phyloP scores from a whole-genome alignment of 2,113 vertebrate genomes.

The Rana temporaria region DNA sequence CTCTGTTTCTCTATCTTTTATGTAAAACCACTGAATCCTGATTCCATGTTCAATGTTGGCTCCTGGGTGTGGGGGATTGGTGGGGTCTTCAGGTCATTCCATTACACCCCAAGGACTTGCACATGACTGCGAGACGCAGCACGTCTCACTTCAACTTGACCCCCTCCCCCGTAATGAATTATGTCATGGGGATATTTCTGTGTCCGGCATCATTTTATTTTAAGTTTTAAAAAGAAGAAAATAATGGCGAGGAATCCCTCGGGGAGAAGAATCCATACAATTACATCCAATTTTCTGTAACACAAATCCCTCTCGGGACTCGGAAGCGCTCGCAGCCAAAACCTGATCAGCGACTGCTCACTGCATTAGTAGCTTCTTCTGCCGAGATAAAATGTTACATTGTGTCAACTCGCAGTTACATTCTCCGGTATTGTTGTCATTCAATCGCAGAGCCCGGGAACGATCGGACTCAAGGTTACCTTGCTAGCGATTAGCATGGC shows the following conservation, averaged over 20 bases:
- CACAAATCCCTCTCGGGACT: neutral
- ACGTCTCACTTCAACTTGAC: neutral
- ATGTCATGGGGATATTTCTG: constrained; percentile 7
- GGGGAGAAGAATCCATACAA: constrained; percentile 2
- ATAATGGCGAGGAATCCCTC: neutral
- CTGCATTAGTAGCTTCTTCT: neutral
- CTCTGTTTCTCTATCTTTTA: too few relatives aligned
- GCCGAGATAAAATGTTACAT: neutral
- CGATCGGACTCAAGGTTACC: neutral
- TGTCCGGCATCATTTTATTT: neutral
- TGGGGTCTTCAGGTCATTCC: too few relatives aligned
- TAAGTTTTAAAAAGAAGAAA: neutral
- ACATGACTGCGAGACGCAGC: neutral
- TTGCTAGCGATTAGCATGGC: neutral
- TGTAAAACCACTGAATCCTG: too few relatives aligned
- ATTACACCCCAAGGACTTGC: neutral
- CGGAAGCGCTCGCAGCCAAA: neutral
- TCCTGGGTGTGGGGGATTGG: too few relatives aligned
- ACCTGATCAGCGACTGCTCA: neutral
- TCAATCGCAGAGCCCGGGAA: neutral
- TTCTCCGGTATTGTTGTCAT: neutral
- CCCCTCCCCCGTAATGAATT: neutral
- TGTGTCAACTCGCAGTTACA: neutral
- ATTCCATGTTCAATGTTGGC: too few relatives aligned
- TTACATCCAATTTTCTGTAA: constrained; percentile 15